Evolutionary conservation across 2,888 invertebrate species (phyloP).

Genomic region (Pyrrhosoma nymphula): DNA sequence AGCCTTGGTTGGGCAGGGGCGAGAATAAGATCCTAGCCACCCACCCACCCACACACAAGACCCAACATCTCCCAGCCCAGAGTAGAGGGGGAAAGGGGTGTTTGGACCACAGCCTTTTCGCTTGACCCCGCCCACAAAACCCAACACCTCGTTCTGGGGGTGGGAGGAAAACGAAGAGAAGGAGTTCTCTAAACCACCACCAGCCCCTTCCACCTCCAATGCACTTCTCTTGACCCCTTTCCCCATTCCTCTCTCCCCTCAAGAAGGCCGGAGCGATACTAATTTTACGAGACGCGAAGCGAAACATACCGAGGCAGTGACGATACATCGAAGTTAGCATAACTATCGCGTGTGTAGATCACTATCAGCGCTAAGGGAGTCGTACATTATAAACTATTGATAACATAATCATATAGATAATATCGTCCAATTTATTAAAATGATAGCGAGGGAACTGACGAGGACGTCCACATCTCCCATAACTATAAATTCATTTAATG

Average conservation of each 20-base stretch:
- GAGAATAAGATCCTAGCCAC: neutral
- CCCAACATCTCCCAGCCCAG: neutral
- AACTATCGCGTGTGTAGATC: too few relatives aligned
- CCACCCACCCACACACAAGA: neutral
- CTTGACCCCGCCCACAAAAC: conserved; percentile 9
- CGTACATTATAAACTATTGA: too few relatives aligned
- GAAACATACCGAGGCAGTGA: neutral
- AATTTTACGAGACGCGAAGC: neutral
- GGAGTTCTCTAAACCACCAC: neutral
- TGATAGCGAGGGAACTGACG: too few relatives aligned
- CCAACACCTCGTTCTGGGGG: neutral
- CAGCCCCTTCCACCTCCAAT: neutral
- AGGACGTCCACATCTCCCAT: too few relatives aligned
- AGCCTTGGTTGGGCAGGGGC: neutral
- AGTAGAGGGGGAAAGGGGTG: neutral
- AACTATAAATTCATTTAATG: too few relatives aligned
- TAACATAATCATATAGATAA: too few relatives aligned
- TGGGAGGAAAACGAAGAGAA: neutral
- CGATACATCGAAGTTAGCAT: too few relatives aligned
- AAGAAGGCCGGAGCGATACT: neutral
- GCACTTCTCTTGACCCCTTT: neutral
- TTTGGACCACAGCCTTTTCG: conserved; percentile 33
- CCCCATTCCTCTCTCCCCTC: neutral
- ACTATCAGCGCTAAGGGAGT: too few relatives aligned
- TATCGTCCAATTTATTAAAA: too few relatives aligned